A percentile compares a stretch with the other conserved stretches of the same genome.
Evolutionary conservation across 2,113 vertebrate species (phyloP).

Genomic region (Elephas maximus): DNA sequence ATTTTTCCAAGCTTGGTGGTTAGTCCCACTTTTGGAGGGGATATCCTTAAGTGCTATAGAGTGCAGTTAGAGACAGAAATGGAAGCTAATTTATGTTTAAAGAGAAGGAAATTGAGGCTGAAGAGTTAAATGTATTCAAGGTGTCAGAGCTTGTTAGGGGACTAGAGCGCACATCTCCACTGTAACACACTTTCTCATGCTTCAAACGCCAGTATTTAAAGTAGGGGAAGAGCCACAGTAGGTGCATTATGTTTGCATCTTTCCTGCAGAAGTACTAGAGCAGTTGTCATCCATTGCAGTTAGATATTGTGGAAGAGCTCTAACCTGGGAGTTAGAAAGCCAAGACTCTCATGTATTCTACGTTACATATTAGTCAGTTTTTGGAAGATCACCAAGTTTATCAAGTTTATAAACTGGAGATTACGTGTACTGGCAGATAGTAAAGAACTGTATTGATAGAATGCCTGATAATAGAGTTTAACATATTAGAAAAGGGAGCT

Average conservation of each 20-base stretch:
- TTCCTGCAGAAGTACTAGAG: not conserved
- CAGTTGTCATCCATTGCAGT: not conserved
- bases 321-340: not conserved
- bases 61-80: constrained; percentile 57
- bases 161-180: not conserved
- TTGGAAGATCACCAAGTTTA: constrained; percentile 2
- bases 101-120: constrained; percentile 49
- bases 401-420: constrained; percentile 37
- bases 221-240: not conserved
- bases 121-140: constrained; percentile 64
- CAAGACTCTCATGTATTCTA: constrained; percentile 5
- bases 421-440: not conserved
- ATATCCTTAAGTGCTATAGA: constrained; percentile 40
- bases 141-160: constrained; percentile 35
- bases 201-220: constrained; percentile 59
- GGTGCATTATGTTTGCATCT: constrained; percentile 27
- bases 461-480: constrained; percentile 56
- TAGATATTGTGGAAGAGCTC: not conserved
- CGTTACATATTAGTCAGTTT: not conserved
- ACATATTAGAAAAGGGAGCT: not conserved
- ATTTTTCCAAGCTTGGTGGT: constrained; percentile 26
- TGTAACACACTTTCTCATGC: not conserved
- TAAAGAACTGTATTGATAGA: constrained; percentile 26
- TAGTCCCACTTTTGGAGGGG: constrained; percentile 52
- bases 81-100: constrained; percentile 63